Conservation (phyloP, 2,113 vertebrate genomes). For the Tichodroma muraria region DNA sequence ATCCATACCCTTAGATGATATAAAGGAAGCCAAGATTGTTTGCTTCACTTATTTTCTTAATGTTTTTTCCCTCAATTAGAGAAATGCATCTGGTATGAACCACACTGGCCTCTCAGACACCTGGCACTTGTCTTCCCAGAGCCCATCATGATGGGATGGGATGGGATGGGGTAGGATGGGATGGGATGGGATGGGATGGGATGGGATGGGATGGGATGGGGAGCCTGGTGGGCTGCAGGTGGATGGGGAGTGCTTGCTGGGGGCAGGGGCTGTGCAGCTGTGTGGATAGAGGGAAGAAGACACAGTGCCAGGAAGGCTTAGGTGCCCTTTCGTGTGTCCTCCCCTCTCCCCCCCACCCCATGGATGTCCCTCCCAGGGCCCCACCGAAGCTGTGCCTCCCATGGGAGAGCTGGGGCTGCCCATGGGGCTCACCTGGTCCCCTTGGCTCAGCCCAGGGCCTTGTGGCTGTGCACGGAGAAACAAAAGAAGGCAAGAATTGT, state of each 20-base stretch:
- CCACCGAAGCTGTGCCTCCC: fast-evolving
- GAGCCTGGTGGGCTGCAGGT: not conserved
- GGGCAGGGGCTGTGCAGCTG: not conserved
- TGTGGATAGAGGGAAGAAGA: fast-evolving
- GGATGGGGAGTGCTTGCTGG: not conserved
- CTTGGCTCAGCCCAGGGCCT: not conserved
- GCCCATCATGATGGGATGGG: not conserved
- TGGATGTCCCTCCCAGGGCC: not conserved
- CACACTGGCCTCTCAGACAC: fast-evolving
- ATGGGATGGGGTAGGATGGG: not conserved
- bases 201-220: not conserved
- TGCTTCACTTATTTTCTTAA: slow-evolving; percentile 20
- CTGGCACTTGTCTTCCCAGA: fast-evolving
- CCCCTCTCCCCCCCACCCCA: not conserved
- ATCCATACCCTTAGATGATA: not conserved
- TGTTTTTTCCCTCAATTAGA: slow-evolving; percentile 38
- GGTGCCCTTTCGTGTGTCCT: fast-evolving
- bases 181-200: not conserved
- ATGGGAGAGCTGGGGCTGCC: not conserved
- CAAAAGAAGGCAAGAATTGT: slow-evolving; percentile 69
- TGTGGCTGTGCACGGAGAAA: not conserved
- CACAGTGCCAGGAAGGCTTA: not conserved
- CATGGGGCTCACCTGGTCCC: not conserved
- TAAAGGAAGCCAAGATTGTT: slow-evolving; percentile 40
- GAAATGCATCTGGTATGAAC: not conserved